Conservation (phyloP, 1,140 invertebrate genomes). For the Lysiphlebus fabarum region DNA sequence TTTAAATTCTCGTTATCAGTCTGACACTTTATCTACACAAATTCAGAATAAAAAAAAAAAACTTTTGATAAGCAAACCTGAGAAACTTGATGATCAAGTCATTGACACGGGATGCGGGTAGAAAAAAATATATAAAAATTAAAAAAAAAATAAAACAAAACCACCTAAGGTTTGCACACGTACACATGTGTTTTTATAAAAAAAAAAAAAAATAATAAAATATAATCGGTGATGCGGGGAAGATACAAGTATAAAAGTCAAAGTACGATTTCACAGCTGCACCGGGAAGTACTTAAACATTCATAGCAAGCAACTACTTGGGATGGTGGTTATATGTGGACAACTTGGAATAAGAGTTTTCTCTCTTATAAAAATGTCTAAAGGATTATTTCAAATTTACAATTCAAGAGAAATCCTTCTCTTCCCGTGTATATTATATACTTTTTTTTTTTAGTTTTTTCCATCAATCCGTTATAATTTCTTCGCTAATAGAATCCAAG, state of each 20-base stretch:
- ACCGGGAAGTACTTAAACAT: conserved; percentile 51
- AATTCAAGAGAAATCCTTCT: conserved; percentile 52
- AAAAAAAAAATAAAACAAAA: too few relatives aligned
- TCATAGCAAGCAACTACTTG: conserved; percentile 30
- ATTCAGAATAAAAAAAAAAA: too few relatives aligned
- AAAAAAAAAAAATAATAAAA: not conserved
- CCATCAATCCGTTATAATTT: conserved; percentile 55
- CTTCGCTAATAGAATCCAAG: conserved; percentile 55
- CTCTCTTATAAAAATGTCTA: too few relatives aligned
- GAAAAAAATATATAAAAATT: too few relatives aligned
- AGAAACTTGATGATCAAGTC: too few relatives aligned
- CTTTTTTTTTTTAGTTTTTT: conserved; percentile 26
- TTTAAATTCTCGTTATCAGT: too few relatives aligned
- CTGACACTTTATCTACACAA: too few relatives aligned
- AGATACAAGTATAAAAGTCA: conserved; percentile 2
- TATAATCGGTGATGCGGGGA: not conserved
- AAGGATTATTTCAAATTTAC: conserved; percentile 34
- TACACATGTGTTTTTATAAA: conserved; percentile 1
- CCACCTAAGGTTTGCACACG: not conserved
- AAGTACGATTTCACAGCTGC: conserved; percentile 26
- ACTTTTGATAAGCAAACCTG: too few relatives aligned
- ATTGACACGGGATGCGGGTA: conserved; percentile 1
- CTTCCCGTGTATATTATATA: conserved; percentile 31
- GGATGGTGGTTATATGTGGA: conserved; percentile 21
- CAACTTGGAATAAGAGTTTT: not conserved